Percentiles rank a stretch among this genome's conserved stretches.
These are phyloP conservation scores for Trinorchestia longiramus DNA, from an alignment of 1,140 invertebrate species.

Conservation along the genomic window DNA sequence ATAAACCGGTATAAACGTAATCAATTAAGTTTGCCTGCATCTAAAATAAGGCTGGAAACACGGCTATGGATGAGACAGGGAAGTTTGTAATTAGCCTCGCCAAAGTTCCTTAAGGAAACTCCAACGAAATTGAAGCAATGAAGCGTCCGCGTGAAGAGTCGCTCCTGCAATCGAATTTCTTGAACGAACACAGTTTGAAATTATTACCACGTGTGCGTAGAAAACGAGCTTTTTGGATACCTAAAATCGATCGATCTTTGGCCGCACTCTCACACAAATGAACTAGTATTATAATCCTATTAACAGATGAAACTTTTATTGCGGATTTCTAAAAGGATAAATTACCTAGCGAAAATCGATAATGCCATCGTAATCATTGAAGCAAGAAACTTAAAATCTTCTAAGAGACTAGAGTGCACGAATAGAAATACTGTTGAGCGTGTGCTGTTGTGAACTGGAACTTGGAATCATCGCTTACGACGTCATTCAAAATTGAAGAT, in stretches of 20 bases:
- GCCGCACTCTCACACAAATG: background rate
- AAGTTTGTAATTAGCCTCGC: constrained; percentile 49
- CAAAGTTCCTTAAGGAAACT: constrained; percentile 52
- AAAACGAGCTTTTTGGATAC: background rate
- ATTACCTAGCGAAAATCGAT: background rate
- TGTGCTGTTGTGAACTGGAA: background rate
- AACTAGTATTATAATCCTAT: background rate
- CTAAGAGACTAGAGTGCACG: too few species aligned
- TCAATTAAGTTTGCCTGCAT: constrained; percentile 54
- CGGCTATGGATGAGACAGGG: constrained; percentile 50
- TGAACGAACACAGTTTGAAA: background rate
- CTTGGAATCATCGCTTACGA: too few species aligned
- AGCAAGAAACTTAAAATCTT: too few species aligned
- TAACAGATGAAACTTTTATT: background rate
- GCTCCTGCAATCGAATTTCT: constrained; percentile 41
- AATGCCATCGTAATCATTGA: too few species aligned
- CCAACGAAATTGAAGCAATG: constrained; percentile 49
- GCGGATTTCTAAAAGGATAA: background rate
- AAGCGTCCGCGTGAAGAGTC: constrained; percentile 42
- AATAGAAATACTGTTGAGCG: background rate
- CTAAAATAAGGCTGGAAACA: constrained; percentile 50
- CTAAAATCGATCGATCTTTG: background rate
- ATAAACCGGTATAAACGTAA: constrained; percentile 54
- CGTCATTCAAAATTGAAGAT: too few species aligned
- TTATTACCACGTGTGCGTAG: background rate